Conservation (phyloP, 2,888 invertebrate species). For the Tenthredo scrophulariae region DNA sequence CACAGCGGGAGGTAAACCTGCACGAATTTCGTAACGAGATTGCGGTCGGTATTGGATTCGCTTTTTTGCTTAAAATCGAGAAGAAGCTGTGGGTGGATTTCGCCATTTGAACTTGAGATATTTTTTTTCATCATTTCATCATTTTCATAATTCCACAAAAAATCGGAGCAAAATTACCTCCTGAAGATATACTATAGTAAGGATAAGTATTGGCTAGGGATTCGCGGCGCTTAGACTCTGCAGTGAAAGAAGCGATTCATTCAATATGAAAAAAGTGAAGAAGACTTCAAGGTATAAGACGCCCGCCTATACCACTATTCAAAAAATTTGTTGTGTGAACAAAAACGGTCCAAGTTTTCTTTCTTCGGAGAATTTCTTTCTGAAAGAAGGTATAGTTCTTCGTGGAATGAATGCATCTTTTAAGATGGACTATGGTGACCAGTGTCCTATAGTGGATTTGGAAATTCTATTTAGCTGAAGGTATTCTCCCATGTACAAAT, state of each 20-base stretch:
- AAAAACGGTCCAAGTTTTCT: neutral
- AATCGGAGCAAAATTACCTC: neutral
- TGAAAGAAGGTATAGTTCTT: neutral
- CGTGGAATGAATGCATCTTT: neutral
- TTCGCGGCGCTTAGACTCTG: neutral
- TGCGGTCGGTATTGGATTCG: neutral
- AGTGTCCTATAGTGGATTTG: neutral
- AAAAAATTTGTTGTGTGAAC: neutral
- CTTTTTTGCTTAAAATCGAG: neutral
- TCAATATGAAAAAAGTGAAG: neutral
- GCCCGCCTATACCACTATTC: too few relatives aligned
- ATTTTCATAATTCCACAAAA: neutral
- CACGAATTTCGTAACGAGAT: slow-evolving; percentile 14
- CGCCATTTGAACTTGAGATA: neutral
- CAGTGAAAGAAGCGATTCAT: neutral
- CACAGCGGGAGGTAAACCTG: slow-evolving; percentile 1
- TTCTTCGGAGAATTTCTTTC: neutral
- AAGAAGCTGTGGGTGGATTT: neutral
- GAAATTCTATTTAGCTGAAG: neutral
- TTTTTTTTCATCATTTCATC: too few relatives aligned
- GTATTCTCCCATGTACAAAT: neutral
- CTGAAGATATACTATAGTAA: neutral
- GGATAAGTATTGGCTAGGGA: neutral
- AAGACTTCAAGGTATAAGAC: neutral
- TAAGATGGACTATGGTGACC: neutral